Percentiles rank a stretch among this genome's conserved stretches.
phyloP scores from a whole-genome alignment of 2,888 invertebrate species.

The Agrochola lota region DNA sequence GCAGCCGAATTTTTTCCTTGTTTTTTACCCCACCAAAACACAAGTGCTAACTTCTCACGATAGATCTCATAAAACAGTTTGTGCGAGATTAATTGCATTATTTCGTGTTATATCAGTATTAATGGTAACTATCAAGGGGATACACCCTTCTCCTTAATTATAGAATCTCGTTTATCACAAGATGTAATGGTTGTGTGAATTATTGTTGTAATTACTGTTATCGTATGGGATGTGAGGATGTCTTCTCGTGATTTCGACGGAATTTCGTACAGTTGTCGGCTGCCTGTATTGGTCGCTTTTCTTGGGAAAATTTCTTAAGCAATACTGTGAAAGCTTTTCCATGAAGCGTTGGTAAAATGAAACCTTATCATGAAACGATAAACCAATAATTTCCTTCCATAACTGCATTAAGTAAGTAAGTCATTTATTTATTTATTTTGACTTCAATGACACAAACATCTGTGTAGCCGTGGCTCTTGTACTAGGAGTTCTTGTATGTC shows the following conservation, averaged over 20 bases:
- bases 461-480: too few species aligned
- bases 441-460: too few species aligned
- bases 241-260: conserved; percentile 8
- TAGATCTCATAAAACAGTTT: conserved; percentile 83
- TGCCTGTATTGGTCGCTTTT: not conserved
- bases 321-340: not conserved
- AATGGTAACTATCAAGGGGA: conserved; percentile 82
- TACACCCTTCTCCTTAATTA: conserved; percentile 86
- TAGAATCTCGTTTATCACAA: conserved; percentile 85
- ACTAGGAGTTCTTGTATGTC: too few species aligned
- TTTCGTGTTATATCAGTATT: conserved; percentile 88
- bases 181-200: conserved; percentile 81
- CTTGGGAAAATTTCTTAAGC: not conserved
- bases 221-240: conserved; percentile 50
- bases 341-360: not conserved
- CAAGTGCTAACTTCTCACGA: conserved; percentile 88
- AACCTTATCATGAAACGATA: not conserved
- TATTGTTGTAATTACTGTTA: conserved; percentile 81
- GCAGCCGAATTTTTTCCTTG: conserved; percentile 65
- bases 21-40: conserved; percentile 80
- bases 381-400: not conserved
- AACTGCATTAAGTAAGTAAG: not conserved
- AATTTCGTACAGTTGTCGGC: not conserved
- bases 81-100: conserved; percentile 88
- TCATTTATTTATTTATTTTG: too few species aligned